Conservation (phyloP, 2,113 vertebrate genomes). For the Xiphophorus hellerii region DNA sequence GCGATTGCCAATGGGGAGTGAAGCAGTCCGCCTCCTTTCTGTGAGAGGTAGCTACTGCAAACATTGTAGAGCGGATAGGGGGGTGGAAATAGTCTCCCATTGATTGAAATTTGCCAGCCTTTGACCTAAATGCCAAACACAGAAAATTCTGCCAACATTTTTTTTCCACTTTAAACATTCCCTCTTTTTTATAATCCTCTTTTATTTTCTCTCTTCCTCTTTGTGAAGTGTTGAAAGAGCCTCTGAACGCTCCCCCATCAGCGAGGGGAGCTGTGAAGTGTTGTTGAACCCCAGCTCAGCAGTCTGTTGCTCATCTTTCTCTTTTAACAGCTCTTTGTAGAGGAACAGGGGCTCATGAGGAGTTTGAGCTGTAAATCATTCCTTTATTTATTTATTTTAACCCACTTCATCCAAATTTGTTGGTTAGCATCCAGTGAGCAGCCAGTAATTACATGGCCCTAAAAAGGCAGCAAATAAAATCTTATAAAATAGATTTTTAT, state of each 20-base stretch:
- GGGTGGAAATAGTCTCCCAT: constrained; percentile 41
- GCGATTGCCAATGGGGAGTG: constrained; percentile 45
- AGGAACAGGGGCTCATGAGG: constrained; percentile 54
- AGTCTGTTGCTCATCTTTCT: constrained; percentile 57
- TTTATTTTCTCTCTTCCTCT: constrained; percentile 62
- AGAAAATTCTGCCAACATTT: constrained; percentile 62
- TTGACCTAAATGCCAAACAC: constrained; percentile 71
- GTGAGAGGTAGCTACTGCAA: constrained; percentile 54
- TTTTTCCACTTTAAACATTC: constrained; percentile 46
- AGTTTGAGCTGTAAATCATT: constrained; percentile 22
- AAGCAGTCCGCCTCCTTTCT: constrained; percentile 44
- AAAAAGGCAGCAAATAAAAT: not conserved
- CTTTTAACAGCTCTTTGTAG: constrained; percentile 41
- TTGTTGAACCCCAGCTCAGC: constrained; percentile 59
- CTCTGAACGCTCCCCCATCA: constrained; percentile 25
- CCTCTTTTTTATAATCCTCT: constrained; percentile 60
- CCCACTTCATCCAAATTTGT: not conserved
- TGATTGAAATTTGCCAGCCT: constrained; percentile 50
- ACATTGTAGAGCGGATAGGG: constrained; percentile 26
- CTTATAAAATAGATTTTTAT: not conserved
- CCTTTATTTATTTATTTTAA: constrained; percentile 26
- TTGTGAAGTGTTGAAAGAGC: constrained; percentile 67
- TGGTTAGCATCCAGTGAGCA: constrained; percentile 12
- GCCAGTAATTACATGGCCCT: constrained; percentile 1
- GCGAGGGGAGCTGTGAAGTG: constrained; percentile 58